Evolutionary conservation across 2,888 invertebrate genomes (phyloP).

Genomic region (Hypercompe scribonia): DNA sequence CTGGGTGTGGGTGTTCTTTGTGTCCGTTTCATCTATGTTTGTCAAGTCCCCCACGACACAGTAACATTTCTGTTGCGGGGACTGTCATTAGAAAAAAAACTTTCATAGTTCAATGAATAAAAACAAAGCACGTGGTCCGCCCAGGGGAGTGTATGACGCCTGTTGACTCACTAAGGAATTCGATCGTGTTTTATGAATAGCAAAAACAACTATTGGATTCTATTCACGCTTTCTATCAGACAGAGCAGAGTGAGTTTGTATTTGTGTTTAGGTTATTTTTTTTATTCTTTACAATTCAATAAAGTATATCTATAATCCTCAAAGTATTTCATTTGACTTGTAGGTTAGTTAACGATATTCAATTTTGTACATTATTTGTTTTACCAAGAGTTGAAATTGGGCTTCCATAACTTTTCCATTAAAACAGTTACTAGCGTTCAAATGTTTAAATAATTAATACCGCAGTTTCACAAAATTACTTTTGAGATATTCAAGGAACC

Average conservation of each 20-base stretch:
- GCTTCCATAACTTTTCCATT: constrained; percentile 1
- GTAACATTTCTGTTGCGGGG: too few species aligned
- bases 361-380: neutral
- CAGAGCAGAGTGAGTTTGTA: too few species aligned
- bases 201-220: too few species aligned
- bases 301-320: too few species aligned
- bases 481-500: constrained; percentile 6
- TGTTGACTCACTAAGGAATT: neutral
- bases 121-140: neutral
- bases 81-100: too few species aligned
- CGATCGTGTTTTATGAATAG: neutral
- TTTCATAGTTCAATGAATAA: neutral
- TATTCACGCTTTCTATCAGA: too few species aligned
- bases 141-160: too few species aligned
- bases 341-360: neutral
- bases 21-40: too few species aligned
- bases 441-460: constrained; percentile 6
- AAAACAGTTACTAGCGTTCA: neutral
- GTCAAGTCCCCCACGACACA: too few species aligned
- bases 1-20: too few species aligned
- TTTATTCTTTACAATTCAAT: too few species aligned
- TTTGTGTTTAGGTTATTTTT: too few species aligned
- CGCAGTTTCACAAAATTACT: neutral
- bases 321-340: neutral
- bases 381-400: neutral